Percentiles rank a stretch among this genome's conserved stretches.
Evolutionary conservation across 1,140 invertebrate genomes (phyloP).

Genomic region (Brachionus manjavacas): DNA sequence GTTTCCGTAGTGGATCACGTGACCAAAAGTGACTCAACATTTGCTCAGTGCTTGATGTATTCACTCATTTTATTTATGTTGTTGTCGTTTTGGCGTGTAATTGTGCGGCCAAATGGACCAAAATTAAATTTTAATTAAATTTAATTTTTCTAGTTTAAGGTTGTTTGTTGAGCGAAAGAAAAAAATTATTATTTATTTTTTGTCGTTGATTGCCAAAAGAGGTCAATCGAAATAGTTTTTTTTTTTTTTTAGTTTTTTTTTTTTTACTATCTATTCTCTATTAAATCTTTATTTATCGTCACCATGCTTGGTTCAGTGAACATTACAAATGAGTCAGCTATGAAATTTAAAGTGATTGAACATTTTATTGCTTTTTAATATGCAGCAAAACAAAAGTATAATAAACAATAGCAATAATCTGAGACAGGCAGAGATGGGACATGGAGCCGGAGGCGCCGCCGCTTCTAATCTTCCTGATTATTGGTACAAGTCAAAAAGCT

Average conservation of each 20-base stretch:
- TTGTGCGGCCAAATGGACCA: not conserved
- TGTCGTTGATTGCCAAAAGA: not conserved
- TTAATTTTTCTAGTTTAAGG: not conserved
- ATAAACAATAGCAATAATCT: no score
- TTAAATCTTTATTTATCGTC: not conserved
- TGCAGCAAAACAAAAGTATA: not conserved
- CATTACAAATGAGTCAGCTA: constrained; percentile 6
- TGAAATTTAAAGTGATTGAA: not conserved
- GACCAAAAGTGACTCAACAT: not conserved
- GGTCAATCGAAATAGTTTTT: not conserved
- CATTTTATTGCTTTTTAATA: constrained; percentile 8
- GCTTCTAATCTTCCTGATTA: not conserved
- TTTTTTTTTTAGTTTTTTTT: not conserved
- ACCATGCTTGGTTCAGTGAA: not conserved
- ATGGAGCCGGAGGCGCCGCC: not conserved
- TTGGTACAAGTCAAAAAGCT: not conserved
- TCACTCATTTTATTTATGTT: no score
- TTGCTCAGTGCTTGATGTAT: no score
- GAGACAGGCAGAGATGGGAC: no score
- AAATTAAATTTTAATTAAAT: constrained; percentile 8
- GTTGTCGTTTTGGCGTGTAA: not conserved
- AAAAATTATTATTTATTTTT: not conserved
- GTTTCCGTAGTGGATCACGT: no score
- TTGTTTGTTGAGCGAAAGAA: not conserved
- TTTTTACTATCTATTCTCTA: constrained; percentile 15